Percentiles rank a stretch among this genome's conserved stretches.
Evolutionary conservation across 1,140 invertebrate genomes (phyloP).

Genomic region (Drosophila simulans): DNA sequence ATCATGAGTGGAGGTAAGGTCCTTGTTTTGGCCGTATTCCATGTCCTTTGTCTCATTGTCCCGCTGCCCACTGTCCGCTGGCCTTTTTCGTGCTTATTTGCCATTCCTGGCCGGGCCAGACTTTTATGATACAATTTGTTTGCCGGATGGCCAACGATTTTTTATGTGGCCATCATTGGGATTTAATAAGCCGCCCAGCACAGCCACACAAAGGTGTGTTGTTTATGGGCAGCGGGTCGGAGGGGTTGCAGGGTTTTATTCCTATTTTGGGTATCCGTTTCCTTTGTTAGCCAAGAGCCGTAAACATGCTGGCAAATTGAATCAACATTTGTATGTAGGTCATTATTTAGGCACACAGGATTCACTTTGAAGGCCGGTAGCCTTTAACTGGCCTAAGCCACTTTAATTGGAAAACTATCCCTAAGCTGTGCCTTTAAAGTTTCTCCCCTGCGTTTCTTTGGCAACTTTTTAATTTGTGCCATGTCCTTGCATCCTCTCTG

Average conservation of each 20-base stretch:
- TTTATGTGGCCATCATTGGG: constrained; percentile 74
- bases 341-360: constrained; percentile 15
- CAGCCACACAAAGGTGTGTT: constrained; percentile 50
- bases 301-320: constrained; percentile 43
- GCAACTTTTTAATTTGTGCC: constrained; percentile 57
- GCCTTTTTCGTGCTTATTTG: constrained; percentile 61
- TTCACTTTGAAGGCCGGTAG: constrained; percentile 2
- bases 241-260: constrained; percentile 25
- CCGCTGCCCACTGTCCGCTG: constrained; percentile 18
- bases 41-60: constrained; percentile 62
- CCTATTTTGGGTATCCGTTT: constrained; percentile 32
- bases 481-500: constrained; percentile 13
- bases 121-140: constrained; percentile 79
- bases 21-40: constrained; percentile 45
- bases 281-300: constrained; percentile 27
- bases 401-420: constrained; percentile 36
- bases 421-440: constrained; percentile 10
- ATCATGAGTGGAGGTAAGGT: constrained; percentile 64
- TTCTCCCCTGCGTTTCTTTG: constrained; percentile 4
- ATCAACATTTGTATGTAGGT: constrained; percentile 30
- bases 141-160: constrained; percentile 51
- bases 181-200: constrained; percentile 69
- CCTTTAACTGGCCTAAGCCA: constrained; percentile 1
- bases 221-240: constrained; percentile 22
- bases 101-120: constrained; percentile 45